Evolutionary conservation across 2,113 vertebrate species (phyloP).

Genomic region (Neodontobutis hainanensis): DNA sequence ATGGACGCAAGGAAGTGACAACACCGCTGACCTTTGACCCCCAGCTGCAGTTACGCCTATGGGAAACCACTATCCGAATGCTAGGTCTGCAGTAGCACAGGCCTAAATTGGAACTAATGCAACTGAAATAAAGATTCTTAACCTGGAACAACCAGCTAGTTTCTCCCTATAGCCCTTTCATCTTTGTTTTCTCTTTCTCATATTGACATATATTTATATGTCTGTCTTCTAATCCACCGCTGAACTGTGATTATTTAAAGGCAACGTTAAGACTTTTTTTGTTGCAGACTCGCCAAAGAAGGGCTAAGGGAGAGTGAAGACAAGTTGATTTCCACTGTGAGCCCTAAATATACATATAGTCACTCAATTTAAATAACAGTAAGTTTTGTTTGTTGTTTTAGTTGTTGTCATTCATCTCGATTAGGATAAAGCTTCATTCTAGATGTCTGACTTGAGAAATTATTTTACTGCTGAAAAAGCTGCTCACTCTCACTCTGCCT

Average conservation of each 20-base stretch:
- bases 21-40: constrained; percentile 53
- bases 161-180: background rate
- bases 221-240: constrained; percentile 34
- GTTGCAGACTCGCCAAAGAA: constrained; percentile 53
- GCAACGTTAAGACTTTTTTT: constrained; percentile 18
- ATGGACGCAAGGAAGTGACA: constrained; percentile 57
- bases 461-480: constrained; percentile 10
- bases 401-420: constrained; percentile 6
- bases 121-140: constrained; percentile 17
- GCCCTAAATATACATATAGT: constrained; percentile 13
- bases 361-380: constrained; percentile 4
- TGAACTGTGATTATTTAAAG: constrained; percentile 48
- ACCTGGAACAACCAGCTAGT: constrained; percentile 9
- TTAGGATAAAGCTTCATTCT: background rate
- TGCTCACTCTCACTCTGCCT: constrained; percentile 43
- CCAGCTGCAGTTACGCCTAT: constrained; percentile 62
- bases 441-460: constrained; percentile 20
- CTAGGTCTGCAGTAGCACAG: constrained; percentile 53
- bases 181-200: constrained; percentile 25
- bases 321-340: constrained; percentile 45
- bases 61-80: constrained; percentile 64
- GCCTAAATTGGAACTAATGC: constrained; percentile 7
- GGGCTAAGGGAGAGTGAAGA: constrained; percentile 49
- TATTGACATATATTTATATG: constrained; percentile 23
- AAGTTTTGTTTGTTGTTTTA: constrained; percentile 19